Evolutionary conservation across 1,140 invertebrate species (phyloP).

Genomic region (Calliphora vicina): DNA sequence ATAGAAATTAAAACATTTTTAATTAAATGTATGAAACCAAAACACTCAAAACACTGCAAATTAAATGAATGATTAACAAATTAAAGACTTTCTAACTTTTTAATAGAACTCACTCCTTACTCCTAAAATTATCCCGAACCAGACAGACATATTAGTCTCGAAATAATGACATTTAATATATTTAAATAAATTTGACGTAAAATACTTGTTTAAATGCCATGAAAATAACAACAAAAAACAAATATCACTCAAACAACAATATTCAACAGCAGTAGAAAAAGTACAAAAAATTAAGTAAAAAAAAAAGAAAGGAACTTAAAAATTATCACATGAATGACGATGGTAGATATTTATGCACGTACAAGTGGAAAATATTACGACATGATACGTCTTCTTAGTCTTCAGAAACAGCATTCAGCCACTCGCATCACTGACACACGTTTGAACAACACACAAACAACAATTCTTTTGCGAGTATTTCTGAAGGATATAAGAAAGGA

Average conservation of each 20-base stretch:
- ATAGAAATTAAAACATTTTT: background rate
- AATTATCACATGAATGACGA: background rate
- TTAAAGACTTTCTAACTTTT: background rate
- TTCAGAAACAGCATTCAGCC: too few species aligned
- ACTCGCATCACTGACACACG: background rate
- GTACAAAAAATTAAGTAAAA: too few species aligned
- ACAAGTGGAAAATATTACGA: background rate
- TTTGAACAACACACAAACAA: background rate
- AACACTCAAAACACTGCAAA: background rate
- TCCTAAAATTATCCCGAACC: too few species aligned
- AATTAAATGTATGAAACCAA: too few species aligned
- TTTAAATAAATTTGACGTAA: background rate
- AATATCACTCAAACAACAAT: background rate
- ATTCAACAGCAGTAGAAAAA: background rate
- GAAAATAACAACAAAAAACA: background rate
- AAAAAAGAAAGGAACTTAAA: background rate
- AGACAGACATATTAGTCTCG: background rate
- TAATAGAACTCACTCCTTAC: background rate
- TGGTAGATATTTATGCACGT: background rate
- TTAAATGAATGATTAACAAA: constrained; percentile 8
- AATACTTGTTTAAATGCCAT: background rate
- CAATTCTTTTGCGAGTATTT: background rate
- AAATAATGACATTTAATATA: background rate
- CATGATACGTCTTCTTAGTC: background rate
- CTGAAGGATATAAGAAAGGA: background rate